phyloP scores from a whole-genome alignment of 2,797 vertebrate species.

The Coregonus ussuriensis region DNA sequence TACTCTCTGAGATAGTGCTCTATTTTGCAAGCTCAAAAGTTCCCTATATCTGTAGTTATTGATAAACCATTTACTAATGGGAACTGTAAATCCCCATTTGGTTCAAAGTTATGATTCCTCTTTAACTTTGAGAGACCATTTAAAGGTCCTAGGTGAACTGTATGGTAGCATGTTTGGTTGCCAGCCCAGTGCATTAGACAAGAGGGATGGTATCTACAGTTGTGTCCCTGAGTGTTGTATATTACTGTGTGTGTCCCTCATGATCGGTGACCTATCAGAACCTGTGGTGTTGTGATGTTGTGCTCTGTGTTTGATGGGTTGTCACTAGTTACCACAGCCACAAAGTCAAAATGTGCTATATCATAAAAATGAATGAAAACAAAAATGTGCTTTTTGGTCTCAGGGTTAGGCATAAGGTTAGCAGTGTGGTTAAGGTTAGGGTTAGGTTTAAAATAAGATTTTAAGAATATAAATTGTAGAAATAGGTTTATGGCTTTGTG shows the following conservation, averaged over 20 bases:
- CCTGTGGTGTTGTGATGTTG: conserved; percentile 57
- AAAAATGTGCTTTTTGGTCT: too few species aligned
- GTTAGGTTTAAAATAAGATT: too few species aligned
- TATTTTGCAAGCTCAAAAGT: neutral
- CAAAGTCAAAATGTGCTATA: too few species aligned
- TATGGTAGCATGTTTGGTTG: neutral
- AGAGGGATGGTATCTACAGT: conserved; percentile 87
- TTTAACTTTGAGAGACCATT: neutral
- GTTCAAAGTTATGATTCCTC: neutral
- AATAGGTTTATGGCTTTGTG: too few species aligned
- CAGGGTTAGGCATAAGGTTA: too few species aligned
- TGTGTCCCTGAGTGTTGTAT: conserved; percentile 83
- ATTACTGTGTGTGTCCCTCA: conserved; percentile 38
- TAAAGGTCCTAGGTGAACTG: neutral
- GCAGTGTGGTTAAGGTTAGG: too few species aligned
- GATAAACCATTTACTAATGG: neutral
- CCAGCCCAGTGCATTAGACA: conserved; percentile 73
- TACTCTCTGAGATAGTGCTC: neutral
- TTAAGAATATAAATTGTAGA: too few species aligned
- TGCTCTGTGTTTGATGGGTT: conserved; percentile 42
- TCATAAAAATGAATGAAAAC: too few species aligned
- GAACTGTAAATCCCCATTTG: neutral
- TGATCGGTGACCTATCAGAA: conserved; percentile 47
- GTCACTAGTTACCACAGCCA: too few species aligned
- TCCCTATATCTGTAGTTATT: neutral